Percentiles rank a stretch among this genome's conserved stretches.
These are phyloP conservation scores for Zosterops hypoxanthus DNA, from an alignment of 2,113 vertebrate species.

Conservation along the genomic window DNA sequence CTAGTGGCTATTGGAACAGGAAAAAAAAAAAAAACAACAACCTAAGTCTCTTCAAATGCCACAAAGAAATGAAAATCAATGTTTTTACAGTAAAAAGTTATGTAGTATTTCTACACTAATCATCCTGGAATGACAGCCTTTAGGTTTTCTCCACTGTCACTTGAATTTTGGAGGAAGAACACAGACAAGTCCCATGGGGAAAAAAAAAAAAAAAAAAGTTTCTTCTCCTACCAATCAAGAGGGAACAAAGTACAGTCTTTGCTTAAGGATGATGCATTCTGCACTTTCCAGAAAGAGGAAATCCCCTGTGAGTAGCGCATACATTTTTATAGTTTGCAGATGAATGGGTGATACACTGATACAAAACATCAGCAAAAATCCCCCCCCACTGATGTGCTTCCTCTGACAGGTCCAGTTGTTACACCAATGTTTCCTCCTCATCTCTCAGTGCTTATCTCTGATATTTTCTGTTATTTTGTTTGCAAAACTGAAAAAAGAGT, in stretches of 20 bases:
- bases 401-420: background rate
- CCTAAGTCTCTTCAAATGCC: background rate
- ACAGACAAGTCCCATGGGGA: background rate
- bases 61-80: background rate
- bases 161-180: background rate
- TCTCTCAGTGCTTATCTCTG: background rate
- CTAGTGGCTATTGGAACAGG: background rate
- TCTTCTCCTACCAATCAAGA: background rate
- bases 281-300: background rate
- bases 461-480: background rate
- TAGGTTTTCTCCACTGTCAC: background rate
- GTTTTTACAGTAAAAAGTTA: background rate
- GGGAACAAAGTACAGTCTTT: background rate
- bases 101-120: background rate
- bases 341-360: background rate
- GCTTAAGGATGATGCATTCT: background rate
- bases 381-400: background rate
- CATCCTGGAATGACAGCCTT: background rate
- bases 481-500: background rate
- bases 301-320: background rate
- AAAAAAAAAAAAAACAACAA: background rate
- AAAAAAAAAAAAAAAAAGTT: background rate
- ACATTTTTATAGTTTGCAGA: constrained; percentile 1
- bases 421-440: accelerated
- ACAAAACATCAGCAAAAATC: background rate